Evolutionary conservation across 2,113 vertebrate genomes (phyloP).

Genomic region (Aplodontia rufa): DNA sequence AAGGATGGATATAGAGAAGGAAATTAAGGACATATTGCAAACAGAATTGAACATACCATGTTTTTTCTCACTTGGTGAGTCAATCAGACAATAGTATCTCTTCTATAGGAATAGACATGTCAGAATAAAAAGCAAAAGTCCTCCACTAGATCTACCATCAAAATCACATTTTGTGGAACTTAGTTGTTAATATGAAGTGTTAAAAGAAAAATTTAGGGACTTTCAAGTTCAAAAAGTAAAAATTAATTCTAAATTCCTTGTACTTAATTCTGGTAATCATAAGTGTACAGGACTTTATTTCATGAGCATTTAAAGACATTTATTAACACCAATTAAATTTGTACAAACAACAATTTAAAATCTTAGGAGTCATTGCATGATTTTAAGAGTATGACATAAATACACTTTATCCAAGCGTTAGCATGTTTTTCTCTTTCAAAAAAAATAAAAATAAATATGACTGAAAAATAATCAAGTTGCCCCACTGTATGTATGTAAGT

Average conservation of each 20-base stretch:
- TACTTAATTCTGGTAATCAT: background rate
- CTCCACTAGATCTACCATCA: background rate
- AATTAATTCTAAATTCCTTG: background rate
- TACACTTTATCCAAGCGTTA: background rate
- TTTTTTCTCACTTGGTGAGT: background rate
- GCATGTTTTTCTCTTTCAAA: slow-evolving; percentile 48
- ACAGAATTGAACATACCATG: background rate
- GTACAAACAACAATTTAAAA: background rate
- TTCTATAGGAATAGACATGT: background rate
- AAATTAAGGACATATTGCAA: background rate
- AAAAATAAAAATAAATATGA: slow-evolving; percentile 18
- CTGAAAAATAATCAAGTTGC: background rate
- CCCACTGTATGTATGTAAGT: background rate
- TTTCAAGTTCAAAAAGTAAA: background rate
- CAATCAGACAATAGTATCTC: background rate
- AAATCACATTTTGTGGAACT: background rate
- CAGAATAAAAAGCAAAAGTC: background rate
- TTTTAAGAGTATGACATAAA: background rate
- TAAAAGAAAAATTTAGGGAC: background rate
- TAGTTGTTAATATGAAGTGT: background rate
- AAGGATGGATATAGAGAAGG: background rate
- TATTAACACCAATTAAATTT: background rate
- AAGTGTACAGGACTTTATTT: background rate
- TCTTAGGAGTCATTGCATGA: background rate
- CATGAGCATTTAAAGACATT: background rate